Conservation (phyloP, 2,888 invertebrate genomes). For the Conomelus anceps region DNA sequence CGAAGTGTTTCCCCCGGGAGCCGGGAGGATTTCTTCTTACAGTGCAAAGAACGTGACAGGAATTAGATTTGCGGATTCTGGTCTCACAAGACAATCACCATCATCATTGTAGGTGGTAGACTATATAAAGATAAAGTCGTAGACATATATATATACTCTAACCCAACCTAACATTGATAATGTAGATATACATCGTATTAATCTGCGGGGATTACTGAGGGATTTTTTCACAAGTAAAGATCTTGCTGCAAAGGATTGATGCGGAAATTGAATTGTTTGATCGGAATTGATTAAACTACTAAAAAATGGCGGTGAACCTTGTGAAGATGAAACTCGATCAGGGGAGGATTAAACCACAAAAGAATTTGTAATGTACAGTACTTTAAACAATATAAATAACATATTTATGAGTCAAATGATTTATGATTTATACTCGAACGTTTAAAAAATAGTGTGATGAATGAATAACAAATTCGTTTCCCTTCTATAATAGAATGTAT, state of each 20-base stretch:
- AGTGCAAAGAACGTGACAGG: not conserved
- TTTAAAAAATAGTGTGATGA: too few relatives aligned
- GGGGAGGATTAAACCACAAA: not conserved
- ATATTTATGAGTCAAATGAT: too few relatives aligned
- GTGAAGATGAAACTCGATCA: not conserved
- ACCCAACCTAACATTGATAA: too few relatives aligned
- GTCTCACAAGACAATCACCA: not conserved
- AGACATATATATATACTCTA: too few relatives aligned
- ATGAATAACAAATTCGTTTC: too few relatives aligned
- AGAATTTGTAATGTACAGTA: too few relatives aligned
- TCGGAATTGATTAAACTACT: not conserved
- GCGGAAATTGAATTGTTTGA: not conserved
- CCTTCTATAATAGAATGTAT: too few relatives aligned
- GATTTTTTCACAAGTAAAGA: not conserved
- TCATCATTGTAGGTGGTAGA: not conserved
- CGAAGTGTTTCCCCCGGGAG: not conserved
- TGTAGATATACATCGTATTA: too few relatives aligned
- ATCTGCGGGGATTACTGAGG: not conserved
- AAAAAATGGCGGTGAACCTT: not conserved
- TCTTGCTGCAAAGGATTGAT: not conserved
- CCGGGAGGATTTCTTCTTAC: not conserved
- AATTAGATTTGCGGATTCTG: not conserved
- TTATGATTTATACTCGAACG: too few relatives aligned
- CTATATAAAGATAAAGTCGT: too few relatives aligned
- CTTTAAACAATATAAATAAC: too few relatives aligned